Evolutionary conservation across 2,888 invertebrate genomes (phyloP).

Genomic region (Coecobrya sp.): DNA sequence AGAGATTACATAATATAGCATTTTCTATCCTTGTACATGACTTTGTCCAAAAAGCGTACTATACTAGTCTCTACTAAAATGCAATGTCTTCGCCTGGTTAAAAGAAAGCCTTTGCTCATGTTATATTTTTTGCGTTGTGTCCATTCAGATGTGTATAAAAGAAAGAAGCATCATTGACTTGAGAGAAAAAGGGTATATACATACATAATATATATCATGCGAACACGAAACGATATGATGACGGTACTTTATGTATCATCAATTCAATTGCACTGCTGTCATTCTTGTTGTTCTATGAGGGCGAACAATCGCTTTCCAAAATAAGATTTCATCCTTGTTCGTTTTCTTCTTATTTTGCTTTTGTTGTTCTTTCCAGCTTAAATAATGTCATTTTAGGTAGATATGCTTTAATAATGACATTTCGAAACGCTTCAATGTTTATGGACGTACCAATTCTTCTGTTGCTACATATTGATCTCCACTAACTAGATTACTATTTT

Average conservation of each 20-base stretch:
- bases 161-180: constrained; percentile 2
- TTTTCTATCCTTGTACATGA: background rate
- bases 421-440: constrained; percentile 66
- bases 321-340: constrained; percentile 59
- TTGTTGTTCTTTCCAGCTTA: constrained; percentile 42
- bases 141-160: constrained; percentile 53
- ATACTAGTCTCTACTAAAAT: background rate
- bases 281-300: constrained; percentile 41
- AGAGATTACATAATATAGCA: background rate
- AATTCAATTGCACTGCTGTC: constrained; percentile 64
- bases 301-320: constrained; percentile 54
- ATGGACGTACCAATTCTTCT: constrained; percentile 14
- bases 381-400: constrained; percentile 67
- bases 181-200: constrained; percentile 17
- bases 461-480: background rate
- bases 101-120: constrained; percentile 9
- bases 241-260: constrained; percentile 34
- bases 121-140: constrained; percentile 23
- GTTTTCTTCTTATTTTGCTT: background rate
- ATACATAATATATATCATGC: background rate
- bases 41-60: background rate
- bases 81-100: constrained; percentile 4
- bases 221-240: constrained; percentile 4
- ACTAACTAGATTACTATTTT: background rate
- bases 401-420: constrained; percentile 68